Base-by-base conservation (phyloP, 2,113 vertebrate species). In the Dipodomys spectabilis region DNA sequence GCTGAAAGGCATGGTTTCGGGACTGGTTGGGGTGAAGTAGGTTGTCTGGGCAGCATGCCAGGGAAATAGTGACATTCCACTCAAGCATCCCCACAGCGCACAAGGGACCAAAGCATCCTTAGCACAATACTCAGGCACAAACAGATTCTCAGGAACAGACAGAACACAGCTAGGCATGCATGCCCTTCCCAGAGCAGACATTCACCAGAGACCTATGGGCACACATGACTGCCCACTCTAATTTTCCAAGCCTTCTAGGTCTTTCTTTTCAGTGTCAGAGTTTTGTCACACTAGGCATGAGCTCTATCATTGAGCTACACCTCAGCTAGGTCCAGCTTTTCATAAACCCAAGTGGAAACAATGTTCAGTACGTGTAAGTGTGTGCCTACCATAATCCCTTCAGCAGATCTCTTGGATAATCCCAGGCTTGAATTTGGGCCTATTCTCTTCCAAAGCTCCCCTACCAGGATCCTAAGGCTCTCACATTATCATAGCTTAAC, bases 401-500 rank as follows among this genome's bases (percentile, higher is more conserved):
- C 49, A 79, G n/a, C 69, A 62, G 39, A 62, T 72, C 57, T n/a
- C 20, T 13, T 19, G 83, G 67, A 79, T n/a, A 94, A 67, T 22
- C 67, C 12, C 57, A 81, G 28, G 60, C 67, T 92, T 62, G 22
- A 71, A 18, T 64, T 22, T 93, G 85, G 35, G 75, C 62, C 20
- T 88, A 45, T 78, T 60, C 22, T 95, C 45, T 80, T 95, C n/a
- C 53, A 72, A 67, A 72, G 57, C 49, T 49, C 49, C 49, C 49
- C 49, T 12, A 49, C 12, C 49, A 49, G 39, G 39, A 39, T 49
- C 49, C 49, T 11, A 49, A 11, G 49, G 49, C 49, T 49, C 49
- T 49, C 49, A 49, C 49, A 49, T 9, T 10, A 49, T 49, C 49
- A 49, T 49, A 49, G 49, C 72, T 60, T 69, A 74, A 84, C 6